Evolutionary conservation across 2,888 invertebrate genomes (phyloP), one percentile per base, ranked within the genome.

Genomic region (Oscheius sp.): DNA sequence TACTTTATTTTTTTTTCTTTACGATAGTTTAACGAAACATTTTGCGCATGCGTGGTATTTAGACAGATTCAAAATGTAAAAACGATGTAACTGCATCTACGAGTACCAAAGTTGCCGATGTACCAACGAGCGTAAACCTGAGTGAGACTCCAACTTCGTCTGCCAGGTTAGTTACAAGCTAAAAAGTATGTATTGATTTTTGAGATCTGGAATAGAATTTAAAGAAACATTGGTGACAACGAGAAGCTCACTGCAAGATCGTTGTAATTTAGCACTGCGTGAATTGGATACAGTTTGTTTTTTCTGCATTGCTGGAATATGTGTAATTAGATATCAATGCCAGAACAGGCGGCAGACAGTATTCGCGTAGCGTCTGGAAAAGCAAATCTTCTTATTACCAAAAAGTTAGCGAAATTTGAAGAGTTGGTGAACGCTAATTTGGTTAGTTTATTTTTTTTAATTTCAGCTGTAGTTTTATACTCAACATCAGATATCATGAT

Each of bases 341-440:
- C 73, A 1, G 76, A 76, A 23, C 41, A 35, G 3, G 76, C 73
- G 5, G 58, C 73, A 1, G 69, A 53, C 12, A 41, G 35, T n/a
- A 56, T 80, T 5, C 71, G 77, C 1, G 59, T 76, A 71, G 76
- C 76, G 23, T 49, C 64, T 23, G 80, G 80, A 27, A 76, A 78
- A 49, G 74, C 75, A 5, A 7, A 41, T 5, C 73, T 80, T 16
- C 63, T 80, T 35, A 53, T 75, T 49, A 55, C 72, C 23, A 80
- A 80, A 72, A 80, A 80, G 56, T 41, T 80, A 7, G 46, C 58
- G 18, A 80, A 75, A 66, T 78, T 80, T 58, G 74, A 78, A 18
- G 75, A 80, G 53, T 46, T 80, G 43, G 71, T 80, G 12, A 43
- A 74, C 6, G 73, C 74, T 41, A 76, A 80, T 56, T 58, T 78